Evolutionary conservation across 2,113 vertebrate species (phyloP), one percentile per base, ranked within the genome.

Genomic region (Excalfactoria chinensis): DNA sequence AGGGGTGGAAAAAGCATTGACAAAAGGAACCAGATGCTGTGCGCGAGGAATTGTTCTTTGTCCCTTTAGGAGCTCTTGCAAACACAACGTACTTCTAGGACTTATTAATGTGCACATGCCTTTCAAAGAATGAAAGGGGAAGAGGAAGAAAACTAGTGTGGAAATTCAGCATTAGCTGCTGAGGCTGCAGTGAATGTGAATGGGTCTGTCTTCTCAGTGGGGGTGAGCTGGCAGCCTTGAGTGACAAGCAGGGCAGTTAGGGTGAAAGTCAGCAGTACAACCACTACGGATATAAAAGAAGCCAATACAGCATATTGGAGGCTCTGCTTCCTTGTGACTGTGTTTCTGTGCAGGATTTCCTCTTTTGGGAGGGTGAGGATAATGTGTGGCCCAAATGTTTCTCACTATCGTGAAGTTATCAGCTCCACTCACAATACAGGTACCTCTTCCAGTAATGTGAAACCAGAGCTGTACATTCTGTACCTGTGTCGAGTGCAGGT

Each of bases 221-320:
- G 28, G 34, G 28, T 5, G 4, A 71, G 58, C 1, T 49, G 59
- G 85, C 35, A 53, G 69, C 49, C 76, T 48, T 77, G 55, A 66
- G 49, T 10, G 28, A 32, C 44, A 43, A 6, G 1, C 1, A 30
- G 21, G 56, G 43, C 28, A 11, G 28, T 48, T 53, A 7, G 28
- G 3, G 4, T 92, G 48, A 43, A 64, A 79, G 60, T 55, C 28
- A 18, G 46, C 32, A 22, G 13, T 28, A 62, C 18, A 84, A 7
- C 7, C 21, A 3, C 15, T 35, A 4, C 1, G 1, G 18, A 3
- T 23, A 20, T 0, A 4, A 40, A 58, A 44, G 30, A 58, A 64
- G 16, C 25, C n/a, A 12, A 32, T 7, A 25, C 7, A 28, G 51
- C 9, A 2, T 49, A 4, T 55, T 30, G 7, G 58, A 73, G 80